Percentiles rank a stretch among this genome's conserved stretches.
These are phyloP conservation scores for Pseudopipra pipra DNA, from an alignment of 2,113 vertebrate species.

Conservation along the genomic window DNA sequence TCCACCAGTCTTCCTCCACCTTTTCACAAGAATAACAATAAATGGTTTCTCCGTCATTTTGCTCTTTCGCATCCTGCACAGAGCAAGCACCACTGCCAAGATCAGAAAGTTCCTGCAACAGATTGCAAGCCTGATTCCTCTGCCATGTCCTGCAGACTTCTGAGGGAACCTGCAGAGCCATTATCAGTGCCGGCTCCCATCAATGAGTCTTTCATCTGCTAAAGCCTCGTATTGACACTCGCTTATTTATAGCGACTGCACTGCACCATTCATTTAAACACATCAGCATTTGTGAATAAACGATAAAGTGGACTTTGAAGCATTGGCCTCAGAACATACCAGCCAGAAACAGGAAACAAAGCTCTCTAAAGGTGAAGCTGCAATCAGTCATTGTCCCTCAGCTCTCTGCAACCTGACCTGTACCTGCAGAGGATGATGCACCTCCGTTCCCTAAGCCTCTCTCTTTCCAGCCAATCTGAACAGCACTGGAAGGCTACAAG, in stretches of 20 bases:
- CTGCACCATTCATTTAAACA: conserved; percentile 62
- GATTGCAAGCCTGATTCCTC: conserved; percentile 8
- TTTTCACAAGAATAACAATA: conserved; percentile 9
- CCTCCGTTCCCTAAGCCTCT: neutral
- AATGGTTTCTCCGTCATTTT: conserved; percentile 17
- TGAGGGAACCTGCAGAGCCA: conserved; percentile 59
- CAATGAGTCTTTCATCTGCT: conserved; percentile 65
- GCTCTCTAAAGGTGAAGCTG: neutral
- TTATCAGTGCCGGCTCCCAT: conserved; percentile 55
- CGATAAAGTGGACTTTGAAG: conserved; percentile 61
- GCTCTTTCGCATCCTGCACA: neutral
- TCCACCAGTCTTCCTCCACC: neutral
- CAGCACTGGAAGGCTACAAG: neutral
- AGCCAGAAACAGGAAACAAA: neutral
- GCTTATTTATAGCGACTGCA: conserved; percentile 67
- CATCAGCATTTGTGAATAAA: conserved; percentile 57
- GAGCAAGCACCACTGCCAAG: neutral
- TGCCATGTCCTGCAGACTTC: conserved; percentile 37
- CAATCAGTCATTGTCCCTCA: neutral
- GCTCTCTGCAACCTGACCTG: neutral
- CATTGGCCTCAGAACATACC: neutral
- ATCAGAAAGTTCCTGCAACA: conserved; percentile 21
- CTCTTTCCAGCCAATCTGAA: neutral
- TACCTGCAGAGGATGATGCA: neutral
- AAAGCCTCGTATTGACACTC: conserved; percentile 54